Evolutionary conservation across 2,113 vertebrate genomes (phyloP), one percentile per base, ranked within the genome.

Genomic region (Sturnus vulgaris): DNA sequence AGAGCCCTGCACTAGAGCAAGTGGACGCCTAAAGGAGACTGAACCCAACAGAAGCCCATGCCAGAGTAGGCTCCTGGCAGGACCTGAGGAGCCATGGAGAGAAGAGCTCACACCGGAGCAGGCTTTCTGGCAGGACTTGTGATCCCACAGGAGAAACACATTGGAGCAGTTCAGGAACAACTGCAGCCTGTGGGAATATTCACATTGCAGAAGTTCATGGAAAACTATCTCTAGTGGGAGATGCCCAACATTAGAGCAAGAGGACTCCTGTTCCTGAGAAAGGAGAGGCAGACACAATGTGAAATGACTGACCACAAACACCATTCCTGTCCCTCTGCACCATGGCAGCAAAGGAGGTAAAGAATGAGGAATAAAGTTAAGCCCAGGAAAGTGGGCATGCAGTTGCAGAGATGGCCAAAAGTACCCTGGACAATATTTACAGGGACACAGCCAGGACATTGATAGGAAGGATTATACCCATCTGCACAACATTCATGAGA

Each of bases 1-100:
- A 47, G 14, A 33, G 4, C 6, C 7, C 25, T 10, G 1, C 8
- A 10, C 20, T 40, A 13, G 61, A 69, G 21, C 20, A 76, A 40
- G 17, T 23, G 2, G 7, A 47, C 31, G 15, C 10, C 70, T 61
- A 25, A 40, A 35, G 55, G 11, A 82, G 21, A 3, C 20, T 76
- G 40, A 55, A 35, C 7, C 9, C 0, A 0, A 25, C 9, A 39
- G n/a, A 47, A 75, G 11, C 39, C 25, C 21, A 25, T 18, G 11
- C 1, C 2, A 5, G 13, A 53, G 13, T 4, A 53, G 9, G 61
- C 3, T 60, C 11, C 61, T 8, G 3, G 24, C 16, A 53, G 46
- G 69, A 68, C 28, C 19, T n/a, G 11, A 25, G 24, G 11, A 25
- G 11, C 17, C 11, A 11, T 12, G 30, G 15, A 55, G n/a, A 66